phyloP scores from a whole-genome alignment of 2,113 vertebrate genomes.

The Canis aureus region DNA sequence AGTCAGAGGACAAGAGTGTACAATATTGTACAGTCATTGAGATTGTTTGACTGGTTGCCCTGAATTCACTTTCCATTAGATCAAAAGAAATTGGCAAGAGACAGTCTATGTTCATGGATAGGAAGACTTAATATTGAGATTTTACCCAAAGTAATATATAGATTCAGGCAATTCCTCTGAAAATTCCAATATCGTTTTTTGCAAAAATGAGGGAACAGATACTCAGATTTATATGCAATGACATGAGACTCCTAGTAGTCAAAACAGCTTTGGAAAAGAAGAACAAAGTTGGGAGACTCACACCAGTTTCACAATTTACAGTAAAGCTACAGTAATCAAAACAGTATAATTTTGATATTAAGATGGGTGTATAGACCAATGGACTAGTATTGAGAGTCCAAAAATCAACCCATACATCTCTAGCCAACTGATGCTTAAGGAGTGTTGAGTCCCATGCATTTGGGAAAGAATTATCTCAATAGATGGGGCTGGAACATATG shows the following conservation, averaged over 20 bases:
- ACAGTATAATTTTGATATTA: neutral
- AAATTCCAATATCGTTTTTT: neutral
- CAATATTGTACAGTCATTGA: neutral
- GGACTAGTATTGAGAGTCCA: neutral
- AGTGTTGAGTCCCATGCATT: neutral
- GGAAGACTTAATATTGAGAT: neutral
- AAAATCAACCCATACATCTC: neutral
- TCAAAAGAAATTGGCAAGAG: neutral
- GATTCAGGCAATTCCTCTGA: neutral
- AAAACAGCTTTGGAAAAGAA: neutral
- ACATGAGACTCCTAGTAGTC: neutral
- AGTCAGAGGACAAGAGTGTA: neutral
- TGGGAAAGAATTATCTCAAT: constrained; percentile 19
- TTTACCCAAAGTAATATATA: neutral
- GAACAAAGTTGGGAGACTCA: neutral
- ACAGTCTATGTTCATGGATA: neutral
- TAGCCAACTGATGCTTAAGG: neutral
- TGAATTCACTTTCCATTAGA: neutral
- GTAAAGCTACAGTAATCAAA: neutral
- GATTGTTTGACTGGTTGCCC: neutral
- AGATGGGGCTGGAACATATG: neutral
- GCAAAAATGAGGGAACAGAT: constrained; percentile 2
- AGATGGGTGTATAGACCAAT: neutral
- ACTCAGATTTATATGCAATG: neutral
- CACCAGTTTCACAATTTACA: neutral